Base-by-base conservation (phyloP, 2,797 vertebrate species). In the Chrysocyon brachyurus region DNA sequence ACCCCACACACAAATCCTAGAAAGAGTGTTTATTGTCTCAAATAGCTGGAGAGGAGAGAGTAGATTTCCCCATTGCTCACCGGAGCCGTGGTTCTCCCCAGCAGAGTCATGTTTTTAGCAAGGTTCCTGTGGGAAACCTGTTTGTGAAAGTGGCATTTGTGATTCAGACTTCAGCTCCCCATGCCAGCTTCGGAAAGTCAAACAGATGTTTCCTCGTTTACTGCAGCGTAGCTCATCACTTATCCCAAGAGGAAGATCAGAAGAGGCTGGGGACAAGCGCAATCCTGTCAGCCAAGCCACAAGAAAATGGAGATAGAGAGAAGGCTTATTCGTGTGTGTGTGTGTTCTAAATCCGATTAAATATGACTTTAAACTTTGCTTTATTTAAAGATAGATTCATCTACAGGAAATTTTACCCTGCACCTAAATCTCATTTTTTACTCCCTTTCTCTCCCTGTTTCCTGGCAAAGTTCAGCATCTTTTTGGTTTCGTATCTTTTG, bases 141-240 rank as follows among this genome's bases (percentile, higher is more conserved):
- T 36, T 52, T 92, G 92, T 91, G 96, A n/a, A 90, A 83, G 97
- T 92, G 90, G 95, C 91, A 61, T 97, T 97, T 79, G 85, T 94
- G 95, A 95, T 73, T 87, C 94, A 57, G 97, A 94, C 97, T 95
- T 21, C 1, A 4, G 97, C 87, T 96, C 94, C 97, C 97, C 12
- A 49, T 92, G 98, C 98, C 98, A 96, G 96, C 96, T 86, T 89
- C 49, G 1, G 97, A 79, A 97, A 98, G 89, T 93, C 97, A 97
- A 91, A 93, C 98, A 98, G 98, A 98, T 98, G 97, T 98, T 98
- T 98, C 97, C 98, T 97, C 70, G 0, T 94, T 96, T 83, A 96
- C 96, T 57, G 88, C 93, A 16, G 92, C 70, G 1, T 36, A 91
- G 97, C 97, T 97, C 94, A 98, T 97, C 98, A 0, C 72, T 93